Base-by-base conservation (phyloP, 2,888 invertebrate species). In the Augochlorella aurata region DNA sequence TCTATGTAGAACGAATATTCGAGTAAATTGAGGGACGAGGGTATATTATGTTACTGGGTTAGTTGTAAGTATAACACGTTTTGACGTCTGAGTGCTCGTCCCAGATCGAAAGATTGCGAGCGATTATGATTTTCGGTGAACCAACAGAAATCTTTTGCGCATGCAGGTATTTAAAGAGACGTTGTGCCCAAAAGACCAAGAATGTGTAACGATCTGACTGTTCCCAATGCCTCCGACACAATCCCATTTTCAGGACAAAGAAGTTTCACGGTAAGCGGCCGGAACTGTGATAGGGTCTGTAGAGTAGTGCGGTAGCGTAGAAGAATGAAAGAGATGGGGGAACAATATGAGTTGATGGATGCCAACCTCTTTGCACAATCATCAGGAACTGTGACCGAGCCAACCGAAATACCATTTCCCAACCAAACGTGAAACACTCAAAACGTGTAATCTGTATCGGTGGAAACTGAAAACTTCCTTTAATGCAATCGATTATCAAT, bases 311-410 rank as follows among this genome's bases (percentile, higher is more conserved):
- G 79, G 38, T 69, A 74, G 54, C 54, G 63, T 29, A 66, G 69
- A 73, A 65, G 74, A 76, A 76, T 65, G 79, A 74, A 77, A 78
- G 77, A 67, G 79, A 72, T 47, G 78, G 78, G 75, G 70, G 69
- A 82, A 85, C 85, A 86, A 87, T 80, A 83, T 82, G 69, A 80
- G 77, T 83, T 87, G 87, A 87, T 87, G 85, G 87, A 87, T 87
- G 76, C 80, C 80, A 73, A 82, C 81, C 87, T 85, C 87, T 85
- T 84, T 82, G 84, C 83, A 77, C 72, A 83, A 81, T 87, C 85
- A 84, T 87, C 87, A 81, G 87, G 79, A 81, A 83, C 75, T 77
- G 70, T 68, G 79, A 78, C 78, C 76, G 77, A 81, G 75, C 77
- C 84, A 79, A 80, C 72, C 77, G 78, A 74, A 78, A 77, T 81